Evolutionary conservation across 1,140 invertebrate species (phyloP).

Genomic region (Agrypnia vestita): DNA sequence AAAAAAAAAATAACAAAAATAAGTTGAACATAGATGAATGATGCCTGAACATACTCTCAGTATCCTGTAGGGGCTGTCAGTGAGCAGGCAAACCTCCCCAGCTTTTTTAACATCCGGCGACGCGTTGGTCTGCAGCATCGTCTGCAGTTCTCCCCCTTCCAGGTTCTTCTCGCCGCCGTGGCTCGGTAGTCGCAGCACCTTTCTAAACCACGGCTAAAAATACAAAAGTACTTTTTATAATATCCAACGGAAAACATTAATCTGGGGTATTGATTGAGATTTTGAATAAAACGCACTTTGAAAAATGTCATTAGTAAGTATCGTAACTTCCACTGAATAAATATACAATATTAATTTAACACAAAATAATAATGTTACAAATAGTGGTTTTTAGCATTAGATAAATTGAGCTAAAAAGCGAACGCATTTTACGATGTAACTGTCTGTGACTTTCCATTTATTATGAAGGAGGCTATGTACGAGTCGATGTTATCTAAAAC

Average conservation of each 20-base stretch:
- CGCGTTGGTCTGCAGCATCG: conserved; percentile 66
- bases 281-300: neutral
- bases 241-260: neutral
- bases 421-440: neutral
- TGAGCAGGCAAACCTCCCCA: conserved; percentile 75
- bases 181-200: conserved; percentile 3
- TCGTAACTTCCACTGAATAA: neutral
- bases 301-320: neutral
- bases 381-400: neutral
- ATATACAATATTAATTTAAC: neutral
- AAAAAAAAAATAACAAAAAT: too few species aligned
- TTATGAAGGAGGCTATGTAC: neutral
- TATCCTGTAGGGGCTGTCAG: conserved; percentile 79
- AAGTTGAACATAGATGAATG: too few species aligned
- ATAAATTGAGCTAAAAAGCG: neutral
- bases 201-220: conserved; percentile 30
- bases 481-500: neutral
- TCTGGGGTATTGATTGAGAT: neutral
- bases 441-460: neutral
- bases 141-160: conserved; percentile 69
- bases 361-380: neutral
- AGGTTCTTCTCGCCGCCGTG: conserved; percentile 31
- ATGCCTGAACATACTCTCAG: conserved; percentile 66
- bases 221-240: neutral
- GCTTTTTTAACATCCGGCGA: conserved; percentile 60